These are phyloP conservation scores for Monopterus albus DNA, from an alignment of 2,113 vertebrate genomes.

Conservation along the genomic window DNA sequence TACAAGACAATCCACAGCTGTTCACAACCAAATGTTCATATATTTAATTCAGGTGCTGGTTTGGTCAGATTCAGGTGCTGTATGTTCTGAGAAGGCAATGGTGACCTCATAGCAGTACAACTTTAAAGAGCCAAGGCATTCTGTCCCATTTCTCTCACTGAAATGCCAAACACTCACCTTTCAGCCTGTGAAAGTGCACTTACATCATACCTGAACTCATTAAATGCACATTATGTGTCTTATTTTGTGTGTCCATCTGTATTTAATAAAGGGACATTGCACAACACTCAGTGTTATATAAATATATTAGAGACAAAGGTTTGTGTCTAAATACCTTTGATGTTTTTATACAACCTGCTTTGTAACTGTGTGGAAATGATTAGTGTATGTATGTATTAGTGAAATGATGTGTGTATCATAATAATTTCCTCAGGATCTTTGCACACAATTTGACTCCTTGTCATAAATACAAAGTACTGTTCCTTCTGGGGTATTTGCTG, in stretches of 20 bases:
- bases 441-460: conserved; percentile 24
- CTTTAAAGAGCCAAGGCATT: conserved; percentile 3
- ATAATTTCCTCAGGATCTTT: conserved; percentile 40
- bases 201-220: not conserved
- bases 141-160: not conserved
- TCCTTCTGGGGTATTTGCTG: conserved; percentile 40
- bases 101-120: conserved; percentile 3
- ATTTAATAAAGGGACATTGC: not conserved
- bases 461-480: conserved; percentile 31
- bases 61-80: conserved; percentile 6
- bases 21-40: not conserved
- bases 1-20: not conserved
- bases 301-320: conserved; percentile 11
- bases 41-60: too few relatives aligned
- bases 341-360: not conserved
- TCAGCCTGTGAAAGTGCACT: too few relatives aligned
- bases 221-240: not conserved
- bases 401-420: conserved; percentile 29
- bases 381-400: too few relatives aligned
- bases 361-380: conserved; percentile 33
- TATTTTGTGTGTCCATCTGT: not conserved
- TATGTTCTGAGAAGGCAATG: conserved; percentile 4
- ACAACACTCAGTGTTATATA: not conserved
- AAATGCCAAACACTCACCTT: not conserved
- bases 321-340: conserved; percentile 13